Base-by-base conservation (phyloP, 2,113 vertebrate genomes). In the Tinamus guttatus region DNA sequence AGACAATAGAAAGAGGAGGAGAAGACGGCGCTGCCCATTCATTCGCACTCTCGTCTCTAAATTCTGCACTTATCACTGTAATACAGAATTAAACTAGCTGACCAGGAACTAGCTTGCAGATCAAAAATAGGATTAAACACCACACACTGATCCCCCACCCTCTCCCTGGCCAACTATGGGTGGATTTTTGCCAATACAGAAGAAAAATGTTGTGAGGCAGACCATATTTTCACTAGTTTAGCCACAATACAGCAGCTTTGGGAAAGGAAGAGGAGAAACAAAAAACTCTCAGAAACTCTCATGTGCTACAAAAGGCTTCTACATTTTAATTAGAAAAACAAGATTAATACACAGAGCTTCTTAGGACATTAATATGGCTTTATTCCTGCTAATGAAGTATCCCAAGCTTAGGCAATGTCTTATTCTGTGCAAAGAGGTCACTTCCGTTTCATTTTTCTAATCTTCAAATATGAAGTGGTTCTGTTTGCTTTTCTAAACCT, bases 281-380 rank as follows among this genome's bases (percentile, higher is more conserved):
- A 6, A 14, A 49, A 49, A 49, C 10, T 36, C 10, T 81, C 54
- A 76, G 91, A 95, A 43, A 43, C 51, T 87, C 30, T 92, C 5
- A 15, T 34, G 78, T 65, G 43, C 28, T 64, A 64, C 24, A 65
- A 97, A 92, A 70, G 22, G 12, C 12, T 76, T 88, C 54, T 81
- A 80, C 41, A 40, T 68, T 91, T 97, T 95, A 95, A 94, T 94
- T 87, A 95, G 60, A 41, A 89, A 93, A 93, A 81, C 21, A 70
- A 87, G 75, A 84, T 91, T 91, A 85, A 96, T 80, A 81, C 32
- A 49, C 60, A 74, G 58, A 76, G 79, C 51, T 95, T 52, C 81
- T 80, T 45, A 64, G 24, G 75, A 73, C 17, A 81, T 68, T 88
- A 85, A 95, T 84, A 82, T 6, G 41, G 94, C 76, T 90, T 47